These are phyloP conservation scores for Dolichoris vasculosae DNA, from an alignment of 1,140 invertebrate species.

Conservation along the genomic window DNA sequence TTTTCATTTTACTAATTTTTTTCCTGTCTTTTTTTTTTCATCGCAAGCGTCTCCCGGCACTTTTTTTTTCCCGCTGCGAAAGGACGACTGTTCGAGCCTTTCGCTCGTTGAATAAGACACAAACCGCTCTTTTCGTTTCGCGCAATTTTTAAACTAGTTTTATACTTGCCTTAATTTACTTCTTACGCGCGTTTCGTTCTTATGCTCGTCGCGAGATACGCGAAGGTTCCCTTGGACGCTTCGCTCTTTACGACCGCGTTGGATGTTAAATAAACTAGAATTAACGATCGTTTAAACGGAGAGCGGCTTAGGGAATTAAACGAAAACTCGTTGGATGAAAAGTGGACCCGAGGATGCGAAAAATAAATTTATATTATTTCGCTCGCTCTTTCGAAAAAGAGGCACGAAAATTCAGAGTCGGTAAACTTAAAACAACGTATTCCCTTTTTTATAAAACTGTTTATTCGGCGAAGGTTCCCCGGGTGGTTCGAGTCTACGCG, in stretches of 20 bases:
- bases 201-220: neutral
- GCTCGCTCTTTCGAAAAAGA: neutral
- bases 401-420: neutral
- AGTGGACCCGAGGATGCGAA: neutral
- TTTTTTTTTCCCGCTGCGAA: neutral
- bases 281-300: neutral
- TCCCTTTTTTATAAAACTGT: neutral
- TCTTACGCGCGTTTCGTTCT: neutral
- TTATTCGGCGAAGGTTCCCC: neutral
- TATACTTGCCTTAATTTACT: neutral
- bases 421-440: neutral
- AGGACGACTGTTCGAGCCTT: neutral
- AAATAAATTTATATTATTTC: neutral
- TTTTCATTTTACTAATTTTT: neutral
- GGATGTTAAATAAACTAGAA: too few species aligned
- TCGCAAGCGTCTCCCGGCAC: neutral
- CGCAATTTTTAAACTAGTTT: conserved; percentile 1
- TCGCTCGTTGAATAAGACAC: neutral
- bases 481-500: neutral
- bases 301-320: neutral
- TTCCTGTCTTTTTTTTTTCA: neutral
- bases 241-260: too few species aligned
- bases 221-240: neutral
- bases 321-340: neutral
- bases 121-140: conserved; percentile 10